Evolutionary conservation across 2,113 vertebrate species (phyloP).

Genomic region (Alosa alosa): DNA sequence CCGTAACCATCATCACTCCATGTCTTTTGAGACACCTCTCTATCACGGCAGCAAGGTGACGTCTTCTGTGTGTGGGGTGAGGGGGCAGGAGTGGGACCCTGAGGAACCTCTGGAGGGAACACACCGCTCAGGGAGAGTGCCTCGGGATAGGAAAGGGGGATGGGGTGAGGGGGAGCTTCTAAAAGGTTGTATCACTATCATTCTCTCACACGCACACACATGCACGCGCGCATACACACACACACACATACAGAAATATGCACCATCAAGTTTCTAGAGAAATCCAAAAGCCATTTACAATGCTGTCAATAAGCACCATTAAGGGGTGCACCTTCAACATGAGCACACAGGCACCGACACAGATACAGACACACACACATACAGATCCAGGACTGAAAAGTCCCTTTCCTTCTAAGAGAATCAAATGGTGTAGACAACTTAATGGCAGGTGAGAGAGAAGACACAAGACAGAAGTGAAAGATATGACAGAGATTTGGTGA

Average conservation of each 20-base stretch:
- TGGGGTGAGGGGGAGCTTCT: neutral
- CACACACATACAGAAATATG: neutral
- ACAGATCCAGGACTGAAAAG: conserved; percentile 68
- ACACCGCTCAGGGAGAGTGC: neutral
- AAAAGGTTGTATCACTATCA: neutral
- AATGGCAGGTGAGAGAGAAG: conserved; percentile 69
- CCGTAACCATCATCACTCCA: no score
- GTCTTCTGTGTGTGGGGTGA: no score
- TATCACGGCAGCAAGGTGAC: no score
- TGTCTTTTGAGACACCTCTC: no score
- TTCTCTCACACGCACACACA: neutral
- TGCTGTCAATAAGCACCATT: neutral
- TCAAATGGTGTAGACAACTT: conserved; percentile 79
- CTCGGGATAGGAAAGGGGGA: no score
- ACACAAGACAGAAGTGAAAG: conserved; percentile 35
- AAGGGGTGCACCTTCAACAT: neutral
- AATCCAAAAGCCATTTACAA: neutral
- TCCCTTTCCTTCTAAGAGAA: conserved; percentile 67
- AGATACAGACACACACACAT: neutral
- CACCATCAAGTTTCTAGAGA: neutral
- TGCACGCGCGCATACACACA: neutral
- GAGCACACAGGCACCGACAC: neutral
- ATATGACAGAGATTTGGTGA: conserved; percentile 21
- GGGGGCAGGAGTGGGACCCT: neutral
- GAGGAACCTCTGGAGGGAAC: neutral